Conservation (phyloP, 2,113 vertebrate species). For the Nicator chloris region DNA sequence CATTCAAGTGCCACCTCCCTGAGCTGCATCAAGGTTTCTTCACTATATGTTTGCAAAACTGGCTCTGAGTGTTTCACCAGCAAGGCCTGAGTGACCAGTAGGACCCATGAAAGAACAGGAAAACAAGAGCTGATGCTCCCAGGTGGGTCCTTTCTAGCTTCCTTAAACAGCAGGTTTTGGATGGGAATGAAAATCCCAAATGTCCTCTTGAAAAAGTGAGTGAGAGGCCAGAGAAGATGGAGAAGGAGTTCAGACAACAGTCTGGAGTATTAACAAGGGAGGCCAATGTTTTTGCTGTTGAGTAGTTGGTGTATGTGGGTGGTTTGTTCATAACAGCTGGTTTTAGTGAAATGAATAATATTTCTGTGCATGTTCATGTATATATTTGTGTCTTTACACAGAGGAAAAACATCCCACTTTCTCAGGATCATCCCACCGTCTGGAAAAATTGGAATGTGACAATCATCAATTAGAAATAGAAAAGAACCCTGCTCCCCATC, state of each 20-base stretch:
- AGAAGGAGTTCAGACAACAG: neutral
- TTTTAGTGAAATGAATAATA: neutral
- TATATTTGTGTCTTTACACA: neutral
- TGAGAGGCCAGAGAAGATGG: neutral
- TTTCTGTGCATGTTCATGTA: neutral
- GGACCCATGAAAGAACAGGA: neutral
- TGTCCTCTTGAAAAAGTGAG: neutral
- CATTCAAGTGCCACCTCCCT: neutral
- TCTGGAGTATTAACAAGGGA: neutral
- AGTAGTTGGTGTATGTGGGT: neutral
- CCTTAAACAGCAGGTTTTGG: neutral
- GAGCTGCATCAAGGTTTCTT: neutral
- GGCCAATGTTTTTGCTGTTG: neutral
- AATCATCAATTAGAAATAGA: neutral
- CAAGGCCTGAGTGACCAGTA: neutral
- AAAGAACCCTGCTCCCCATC: neutral
- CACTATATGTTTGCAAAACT: neutral
- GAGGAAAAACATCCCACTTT: neutral
- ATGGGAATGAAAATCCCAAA: neutral
- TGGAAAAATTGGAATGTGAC: neutral
- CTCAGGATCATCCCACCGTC: neutral
- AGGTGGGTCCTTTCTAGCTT: neutral
- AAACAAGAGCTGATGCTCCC: neutral
- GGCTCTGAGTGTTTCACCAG: neutral
- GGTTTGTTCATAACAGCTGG: neutral